A percentile compares a stretch with the other conserved stretches of the same genome.
These are phyloP conservation scores for Villa cingulata DNA, from an alignment of 2,888 invertebrate genomes.

Conservation along the genomic window DNA sequence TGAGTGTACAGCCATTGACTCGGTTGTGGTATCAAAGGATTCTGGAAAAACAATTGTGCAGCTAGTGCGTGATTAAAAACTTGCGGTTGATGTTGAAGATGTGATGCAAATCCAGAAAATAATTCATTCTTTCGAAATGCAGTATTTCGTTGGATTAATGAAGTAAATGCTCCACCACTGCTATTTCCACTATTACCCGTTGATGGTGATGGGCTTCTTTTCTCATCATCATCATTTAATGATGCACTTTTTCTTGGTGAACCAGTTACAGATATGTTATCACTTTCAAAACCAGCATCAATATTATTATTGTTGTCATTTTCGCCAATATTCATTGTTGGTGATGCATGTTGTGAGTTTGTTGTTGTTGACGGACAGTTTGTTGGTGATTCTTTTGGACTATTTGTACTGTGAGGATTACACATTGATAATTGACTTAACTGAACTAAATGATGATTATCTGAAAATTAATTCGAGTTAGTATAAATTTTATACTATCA, in stretches of 20 bases:
- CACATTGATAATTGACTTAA: constrained; percentile 33
- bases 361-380: constrained; percentile 9
- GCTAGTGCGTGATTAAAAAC: constrained; percentile 46
- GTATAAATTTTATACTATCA: neutral
- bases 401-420: constrained; percentile 57
- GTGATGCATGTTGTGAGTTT: constrained; percentile 28
- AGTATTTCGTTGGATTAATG: constrained; percentile 32
- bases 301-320: constrained; percentile 33
- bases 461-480: constrained; percentile 10
- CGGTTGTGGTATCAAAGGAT: constrained; percentile 59
- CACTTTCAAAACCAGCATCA: constrained; percentile 35
- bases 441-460: constrained; percentile 25
- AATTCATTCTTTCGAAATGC: constrained; percentile 31
- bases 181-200: constrained; percentile 11
- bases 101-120: constrained; percentile 37
- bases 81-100: constrained; percentile 26
- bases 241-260: constrained; percentile 39
- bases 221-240: constrained; percentile 35
- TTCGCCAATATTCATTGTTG: constrained; percentile 29
- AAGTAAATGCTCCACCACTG: constrained; percentile 31
- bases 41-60: constrained; percentile 59
- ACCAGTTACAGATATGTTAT: constrained; percentile 37
- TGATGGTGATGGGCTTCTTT: constrained; percentile 28
- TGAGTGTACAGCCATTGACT: constrained; percentile 69
- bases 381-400: constrained; percentile 49